Conservation (phyloP, 2,888 invertebrate species). For the Kuschelorhynchus macadamiae region DNA sequence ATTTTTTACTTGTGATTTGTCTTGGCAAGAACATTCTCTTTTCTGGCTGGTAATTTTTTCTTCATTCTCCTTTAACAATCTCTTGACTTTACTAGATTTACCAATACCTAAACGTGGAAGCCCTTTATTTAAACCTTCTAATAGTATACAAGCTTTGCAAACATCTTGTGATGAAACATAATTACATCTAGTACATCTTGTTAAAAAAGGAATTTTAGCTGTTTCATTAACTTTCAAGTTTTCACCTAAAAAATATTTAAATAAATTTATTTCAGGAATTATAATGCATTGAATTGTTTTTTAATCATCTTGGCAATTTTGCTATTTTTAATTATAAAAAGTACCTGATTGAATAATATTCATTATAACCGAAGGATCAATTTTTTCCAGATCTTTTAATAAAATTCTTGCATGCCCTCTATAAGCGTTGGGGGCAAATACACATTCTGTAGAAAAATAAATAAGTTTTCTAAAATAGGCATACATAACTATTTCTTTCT, state of each 20-base stretch:
- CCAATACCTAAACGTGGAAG: conserved; percentile 92
- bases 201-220: conserved; percentile 85
- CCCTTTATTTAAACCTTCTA: conserved; percentile 96
- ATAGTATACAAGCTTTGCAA: conserved; percentile 95
- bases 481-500: conserved; percentile 99
- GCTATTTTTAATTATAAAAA: too few species aligned
- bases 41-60: conserved; percentile 51
- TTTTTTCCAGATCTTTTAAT: conserved; percentile 95
- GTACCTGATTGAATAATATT: conserved; percentile 93
- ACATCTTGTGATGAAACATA: conserved; percentile 93
- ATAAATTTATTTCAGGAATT: background rate
- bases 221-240: conserved; percentile 86
- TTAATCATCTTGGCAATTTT: too few species aligned
- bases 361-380: conserved; percentile 92
- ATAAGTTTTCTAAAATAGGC: conserved; percentile 96
- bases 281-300: background rate
- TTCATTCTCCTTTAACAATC: conserved; percentile 74
- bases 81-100: conserved; percentile 85
- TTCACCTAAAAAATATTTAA: conserved; percentile 81
- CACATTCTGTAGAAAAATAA: conserved; percentile 99
- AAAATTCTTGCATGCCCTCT: conserved; percentile 91
- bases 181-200: conserved; percentile 87
- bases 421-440: conserved; percentile 98
- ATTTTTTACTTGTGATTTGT: background rate
- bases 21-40: conserved; percentile 10